Evolutionary conservation across 2,113 vertebrate genomes (phyloP), one percentile per base, ranked within the genome.

Genomic region (Phrynosoma blainvillii): DNA sequence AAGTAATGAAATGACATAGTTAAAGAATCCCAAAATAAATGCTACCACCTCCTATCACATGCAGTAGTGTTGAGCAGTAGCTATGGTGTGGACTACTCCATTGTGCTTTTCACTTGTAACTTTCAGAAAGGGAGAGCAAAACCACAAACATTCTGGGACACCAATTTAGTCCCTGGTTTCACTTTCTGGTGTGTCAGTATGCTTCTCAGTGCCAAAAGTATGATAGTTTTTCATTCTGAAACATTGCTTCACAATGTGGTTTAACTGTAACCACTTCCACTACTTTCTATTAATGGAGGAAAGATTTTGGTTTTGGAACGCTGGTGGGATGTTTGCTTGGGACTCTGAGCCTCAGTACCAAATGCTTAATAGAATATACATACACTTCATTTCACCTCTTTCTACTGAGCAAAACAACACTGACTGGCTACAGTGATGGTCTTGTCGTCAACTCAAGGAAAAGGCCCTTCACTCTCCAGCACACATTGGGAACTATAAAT

Each of bases 111-210:
- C 91, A 85, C 95, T 95, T 95, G 84, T 52, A 56, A 92, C n/a
- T 88, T 92, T 91, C 86, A 94, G 94, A 94, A 93, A 95, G 88
- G n/a, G 30, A 70, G 47, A 5, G 75, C 62, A 66, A 86, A 86
- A 79, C 84, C 84, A 68, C 84, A 86, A 20, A 79, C 92, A 85
- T 88, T 52, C 76, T 93, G 96, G 95, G 93, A 93, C 95, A 81
- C 94, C 96, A 95, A 96, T 94, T 96, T 90, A 88, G 95, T 91
- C 91, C 91, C 95, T 92, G 94, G 93, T 96, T 96, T 96, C 94
- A 95, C 75, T 86, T 95, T 94, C 92, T 95, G 59, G 13, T 90
- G 75, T 95, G 94, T 95, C 95, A 70, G 92, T 93, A 94, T 94
- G 95, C 93, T 95, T 94, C 91, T 93, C 94, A 94, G 95, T 93